phyloP scores from a whole-genome alignment of 2,888 invertebrate genomes.

The Synergus japonicus region DNA sequence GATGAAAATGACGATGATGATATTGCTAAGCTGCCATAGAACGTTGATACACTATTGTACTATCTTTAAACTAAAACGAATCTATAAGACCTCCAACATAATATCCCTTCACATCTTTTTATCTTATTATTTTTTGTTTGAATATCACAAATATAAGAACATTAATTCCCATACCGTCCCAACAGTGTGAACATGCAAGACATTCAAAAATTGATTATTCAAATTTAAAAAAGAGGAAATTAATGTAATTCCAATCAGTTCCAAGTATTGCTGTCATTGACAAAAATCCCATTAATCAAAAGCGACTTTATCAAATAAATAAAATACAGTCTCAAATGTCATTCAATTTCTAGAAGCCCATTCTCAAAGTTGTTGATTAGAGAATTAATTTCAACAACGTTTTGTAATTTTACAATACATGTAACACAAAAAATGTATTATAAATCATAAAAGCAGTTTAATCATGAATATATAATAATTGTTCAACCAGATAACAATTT shows the following conservation, averaged over 20 bases:
- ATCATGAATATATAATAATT: neutral
- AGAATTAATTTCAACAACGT: neutral
- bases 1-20: slow-evolving; percentile 54
- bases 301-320: neutral
- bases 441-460: neutral
- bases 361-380: neutral
- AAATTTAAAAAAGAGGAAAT: neutral
- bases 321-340: neutral
- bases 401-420: neutral
- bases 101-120: neutral
- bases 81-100: slow-evolving; percentile 26
- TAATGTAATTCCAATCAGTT: no score
- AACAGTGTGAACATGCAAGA: slow-evolving; percentile 25
- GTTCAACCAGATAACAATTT: neutral
- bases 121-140: neutral
- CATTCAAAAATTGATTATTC: neutral
- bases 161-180: slow-evolving; percentile 27
- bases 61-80: slow-evolving; percentile 46
- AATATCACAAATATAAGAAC: neutral
- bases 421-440: neutral
- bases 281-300: neutral
- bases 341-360: neutral
- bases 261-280: no score
- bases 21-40: slow-evolving; percentile 57
- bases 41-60: slow-evolving; percentile 58